These are phyloP conservation scores for Cordilura impudica DNA, from an alignment of 2,888 invertebrate species.

Conservation along the genomic window DNA sequence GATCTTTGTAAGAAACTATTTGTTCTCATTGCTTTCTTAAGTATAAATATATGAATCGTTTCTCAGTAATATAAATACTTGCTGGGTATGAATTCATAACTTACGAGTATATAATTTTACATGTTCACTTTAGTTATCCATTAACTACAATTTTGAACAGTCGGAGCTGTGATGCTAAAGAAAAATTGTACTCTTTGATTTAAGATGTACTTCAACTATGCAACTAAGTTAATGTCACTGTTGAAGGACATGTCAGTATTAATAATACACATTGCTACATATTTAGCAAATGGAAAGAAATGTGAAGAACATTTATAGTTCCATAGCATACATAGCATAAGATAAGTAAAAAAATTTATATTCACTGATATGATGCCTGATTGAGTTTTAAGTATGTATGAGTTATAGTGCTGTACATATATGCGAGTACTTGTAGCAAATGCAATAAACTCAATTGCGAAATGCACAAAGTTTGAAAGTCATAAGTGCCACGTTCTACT, in stretches of 20 bases:
- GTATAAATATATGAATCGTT: too few relatives aligned
- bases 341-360: slow-evolving; percentile 6
- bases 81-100: too few relatives aligned
- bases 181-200: too few relatives aligned
- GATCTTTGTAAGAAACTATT: too few relatives aligned
- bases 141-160: too few relatives aligned
- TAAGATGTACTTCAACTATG: slow-evolving; percentile 26
- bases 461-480: not conserved
- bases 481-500: too few relatives aligned
- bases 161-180: too few relatives aligned
- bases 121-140: too few relatives aligned
- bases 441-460: not conserved
- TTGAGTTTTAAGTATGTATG: slow-evolving; percentile 22
- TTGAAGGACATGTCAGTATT: slow-evolving; percentile 32
- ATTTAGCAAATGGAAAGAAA: not conserved
- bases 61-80: too few relatives aligned
- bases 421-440: not conserved
- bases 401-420: too few relatives aligned
- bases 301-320: not conserved
- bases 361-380: slow-evolving; percentile 41
- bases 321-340: not conserved
- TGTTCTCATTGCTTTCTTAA: too few relatives aligned
- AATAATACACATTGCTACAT: not conserved
- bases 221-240: slow-evolving; percentile 43
- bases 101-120: too few relatives aligned